phyloP scores from a whole-genome alignment of 2,888 invertebrate genomes.

The Ethmia dodecea region DNA sequence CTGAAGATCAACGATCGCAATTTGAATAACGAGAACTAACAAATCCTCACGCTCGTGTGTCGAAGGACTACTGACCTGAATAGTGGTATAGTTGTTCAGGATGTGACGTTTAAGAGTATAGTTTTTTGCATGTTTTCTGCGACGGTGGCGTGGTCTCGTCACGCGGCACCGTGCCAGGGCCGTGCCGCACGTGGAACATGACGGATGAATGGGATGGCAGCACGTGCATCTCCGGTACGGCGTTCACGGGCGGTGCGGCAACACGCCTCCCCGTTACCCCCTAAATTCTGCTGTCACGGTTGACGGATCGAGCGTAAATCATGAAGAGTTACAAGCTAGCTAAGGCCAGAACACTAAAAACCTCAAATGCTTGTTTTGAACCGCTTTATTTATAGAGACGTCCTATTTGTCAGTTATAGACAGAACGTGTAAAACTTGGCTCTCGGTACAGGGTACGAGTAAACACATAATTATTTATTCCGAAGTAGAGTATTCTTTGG shows the following conservation, averaged over 20 bases:
- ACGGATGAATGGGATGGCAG: constrained; percentile 64
- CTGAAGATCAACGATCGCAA: too few species aligned
- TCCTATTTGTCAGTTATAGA: not conserved
- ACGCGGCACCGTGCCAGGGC: constrained; percentile 66
- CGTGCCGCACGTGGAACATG: constrained; percentile 55
- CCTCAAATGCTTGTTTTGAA: too few species aligned
- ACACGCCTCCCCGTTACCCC: constrained; percentile 20
- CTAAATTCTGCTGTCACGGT: constrained; percentile 23
- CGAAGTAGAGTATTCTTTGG: too few species aligned
- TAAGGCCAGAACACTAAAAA: too few species aligned
- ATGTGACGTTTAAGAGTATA: too few species aligned
- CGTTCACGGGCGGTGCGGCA: constrained; percentile 2
- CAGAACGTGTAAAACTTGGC: too few species aligned
- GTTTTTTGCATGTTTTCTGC: constrained; percentile 24
- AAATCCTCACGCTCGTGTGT: too few species aligned
- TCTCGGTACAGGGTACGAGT: too few species aligned
- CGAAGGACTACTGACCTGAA: too few species aligned
- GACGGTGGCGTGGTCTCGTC: constrained; percentile 50
- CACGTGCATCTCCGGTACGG: constrained; percentile 37
- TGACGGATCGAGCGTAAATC: constrained; percentile 30
- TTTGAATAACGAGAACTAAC: too few species aligned
- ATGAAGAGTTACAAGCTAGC: constrained; percentile 21
- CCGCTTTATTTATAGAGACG: not conserved
- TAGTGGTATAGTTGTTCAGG: too few species aligned
- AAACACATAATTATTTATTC: too few species aligned